phyloP scores from a whole-genome alignment of 1,140 invertebrate species.

The Trichonephila inaurata region DNA sequence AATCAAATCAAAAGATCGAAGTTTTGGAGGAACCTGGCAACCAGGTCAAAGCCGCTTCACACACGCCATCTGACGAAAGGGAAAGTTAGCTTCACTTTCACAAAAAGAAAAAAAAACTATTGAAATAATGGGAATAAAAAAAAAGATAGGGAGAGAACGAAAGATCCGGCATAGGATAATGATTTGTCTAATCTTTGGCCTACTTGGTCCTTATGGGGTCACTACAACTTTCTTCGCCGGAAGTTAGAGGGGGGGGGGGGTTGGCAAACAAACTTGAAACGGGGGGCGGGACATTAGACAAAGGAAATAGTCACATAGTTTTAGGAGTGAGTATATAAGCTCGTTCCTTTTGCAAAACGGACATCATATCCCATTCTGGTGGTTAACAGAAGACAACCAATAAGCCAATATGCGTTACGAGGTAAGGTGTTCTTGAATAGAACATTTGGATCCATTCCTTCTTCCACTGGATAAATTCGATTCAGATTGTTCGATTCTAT shows the following conservation, averaged over 20 bases:
- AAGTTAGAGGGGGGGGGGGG: constrained; percentile 25
- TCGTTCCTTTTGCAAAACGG: not conserved
- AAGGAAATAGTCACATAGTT: constrained; percentile 72
- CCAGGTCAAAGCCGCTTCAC: constrained; percentile 67
- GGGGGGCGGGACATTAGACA: not conserved
- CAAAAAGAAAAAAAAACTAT: not conserved
- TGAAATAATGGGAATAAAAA: constrained; percentile 66
- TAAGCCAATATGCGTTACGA: constrained; percentile 23
- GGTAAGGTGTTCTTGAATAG: not conserved
- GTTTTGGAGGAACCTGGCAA: constrained; percentile 5
- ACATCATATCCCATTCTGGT: constrained; percentile 52
- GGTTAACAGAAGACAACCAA: constrained; percentile 6
- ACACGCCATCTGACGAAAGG: constrained; percentile 65
- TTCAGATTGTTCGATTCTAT: too few species aligned
- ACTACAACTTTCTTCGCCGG: constrained; percentile 53
- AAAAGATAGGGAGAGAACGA: not conserved
- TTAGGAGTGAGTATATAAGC: constrained; percentile 67
- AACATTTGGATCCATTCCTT: not conserved
- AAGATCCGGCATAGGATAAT: constrained; percentile 61
- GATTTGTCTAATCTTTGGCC: constrained; percentile 69
- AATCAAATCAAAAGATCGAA: not conserved
- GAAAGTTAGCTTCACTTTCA: constrained; percentile 66
- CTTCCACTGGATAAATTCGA: not conserved
- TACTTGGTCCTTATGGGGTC: constrained; percentile 69
- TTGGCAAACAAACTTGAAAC: not conserved